Conservation (phyloP, 2,888 invertebrate genomes). For the Blastobasis adustella region DNA sequence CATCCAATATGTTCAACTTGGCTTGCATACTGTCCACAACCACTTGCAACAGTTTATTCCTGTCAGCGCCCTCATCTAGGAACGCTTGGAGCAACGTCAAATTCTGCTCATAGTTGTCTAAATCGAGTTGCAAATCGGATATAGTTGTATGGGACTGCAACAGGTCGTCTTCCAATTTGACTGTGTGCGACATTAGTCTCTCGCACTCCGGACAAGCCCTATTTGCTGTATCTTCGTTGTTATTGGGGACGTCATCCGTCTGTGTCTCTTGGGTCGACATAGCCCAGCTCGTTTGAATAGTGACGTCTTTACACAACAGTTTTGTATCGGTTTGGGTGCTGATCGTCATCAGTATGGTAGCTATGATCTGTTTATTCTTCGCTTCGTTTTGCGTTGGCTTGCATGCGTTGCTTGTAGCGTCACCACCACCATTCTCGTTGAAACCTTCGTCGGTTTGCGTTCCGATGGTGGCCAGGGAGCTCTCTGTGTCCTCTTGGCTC, state of each 20-base stretch:
- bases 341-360: slow-evolving; percentile 6
- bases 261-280: slow-evolving; percentile 17
- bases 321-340: slow-evolving; percentile 5
- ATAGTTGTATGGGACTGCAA: slow-evolving; percentile 24
- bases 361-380: neutral
- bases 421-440: slow-evolving; percentile 10
- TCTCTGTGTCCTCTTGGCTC: slow-evolving; percentile 13
- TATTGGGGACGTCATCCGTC: slow-evolving; percentile 17
- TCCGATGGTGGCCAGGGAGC: slow-evolving; percentile 19
- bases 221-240: slow-evolving; percentile 21
- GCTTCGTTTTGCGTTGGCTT: neutral
- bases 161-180: slow-evolving; percentile 39
- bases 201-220: slow-evolving; percentile 35
- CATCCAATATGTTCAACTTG: slow-evolving; percentile 36
- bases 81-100: slow-evolving; percentile 34
- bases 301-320: neutral
- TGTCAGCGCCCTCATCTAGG: slow-evolving; percentile 35
- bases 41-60: slow-evolving; percentile 32
- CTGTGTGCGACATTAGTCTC: slow-evolving; percentile 24
- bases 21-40: slow-evolving; percentile 32
- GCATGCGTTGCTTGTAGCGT: neutral
- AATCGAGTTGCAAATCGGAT: slow-evolving; percentile 33
- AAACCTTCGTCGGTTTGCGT: slow-evolving; percentile 21
- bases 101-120: slow-evolving; percentile 43
- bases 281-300: slow-evolving; percentile 18